Evolutionary conservation across 1,140 invertebrate species (phyloP).

Genomic region (Zaprionus gabonicus): DNA sequence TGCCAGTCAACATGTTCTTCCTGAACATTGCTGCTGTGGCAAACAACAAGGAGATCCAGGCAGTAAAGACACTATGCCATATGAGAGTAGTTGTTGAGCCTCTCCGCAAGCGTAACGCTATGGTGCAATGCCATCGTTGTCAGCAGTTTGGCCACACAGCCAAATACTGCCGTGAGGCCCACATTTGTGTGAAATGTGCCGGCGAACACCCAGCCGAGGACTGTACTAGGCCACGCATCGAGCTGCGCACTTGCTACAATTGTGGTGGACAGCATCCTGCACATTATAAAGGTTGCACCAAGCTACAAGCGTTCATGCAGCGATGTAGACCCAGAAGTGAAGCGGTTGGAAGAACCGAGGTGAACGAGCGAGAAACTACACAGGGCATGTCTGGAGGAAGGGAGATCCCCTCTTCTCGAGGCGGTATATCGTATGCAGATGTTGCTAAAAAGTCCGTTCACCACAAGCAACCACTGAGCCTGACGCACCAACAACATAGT

Average conservation of each 20-base stretch:
- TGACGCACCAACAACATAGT: background rate
- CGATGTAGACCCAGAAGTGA: background rate
- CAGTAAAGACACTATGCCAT: too few species aligned
- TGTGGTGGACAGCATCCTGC: too few species aligned
- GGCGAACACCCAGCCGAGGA: background rate
- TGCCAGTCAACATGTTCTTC: too few species aligned
- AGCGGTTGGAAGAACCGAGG: background rate
- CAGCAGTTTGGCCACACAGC: conserved; percentile 2
- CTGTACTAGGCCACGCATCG: background rate
- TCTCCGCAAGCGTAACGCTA: background rate
- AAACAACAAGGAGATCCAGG: too few species aligned
- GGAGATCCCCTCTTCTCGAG: too few species aligned
- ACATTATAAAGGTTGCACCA: background rate
- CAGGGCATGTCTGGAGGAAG: too few species aligned
- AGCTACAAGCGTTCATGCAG: background rate
- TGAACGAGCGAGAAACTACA: background rate
- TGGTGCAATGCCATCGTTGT: background rate
- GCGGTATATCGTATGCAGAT: background rate
- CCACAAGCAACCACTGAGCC: background rate
- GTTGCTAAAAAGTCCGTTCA: background rate
- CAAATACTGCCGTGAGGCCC: background rate
- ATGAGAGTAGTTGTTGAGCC: too few species aligned
- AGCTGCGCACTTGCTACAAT: too few species aligned
- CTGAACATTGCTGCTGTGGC: too few species aligned
- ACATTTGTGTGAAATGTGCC: conserved; percentile 6